These are phyloP conservation scores for Fragum sueziense DNA, from an alignment of 2,888 invertebrate genomes.

Conservation along the genomic window DNA sequence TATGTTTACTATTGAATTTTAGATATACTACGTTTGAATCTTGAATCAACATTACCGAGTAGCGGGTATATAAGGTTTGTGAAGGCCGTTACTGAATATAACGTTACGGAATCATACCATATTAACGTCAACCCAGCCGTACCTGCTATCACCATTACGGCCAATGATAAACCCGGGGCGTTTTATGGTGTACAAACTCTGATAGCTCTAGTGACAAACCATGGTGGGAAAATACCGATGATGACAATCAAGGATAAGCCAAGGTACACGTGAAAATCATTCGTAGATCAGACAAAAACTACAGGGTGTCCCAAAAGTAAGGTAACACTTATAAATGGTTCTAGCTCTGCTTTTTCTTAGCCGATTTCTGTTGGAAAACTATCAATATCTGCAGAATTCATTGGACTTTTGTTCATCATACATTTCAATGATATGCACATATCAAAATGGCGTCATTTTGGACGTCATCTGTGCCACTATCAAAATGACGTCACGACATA, in stretches of 20 bases:
- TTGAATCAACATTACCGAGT: background rate
- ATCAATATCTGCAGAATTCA: no score
- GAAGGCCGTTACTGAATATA: conserved; percentile 35
- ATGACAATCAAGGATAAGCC: conserved; percentile 60
- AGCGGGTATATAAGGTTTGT: conserved; percentile 24
- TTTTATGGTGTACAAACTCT: conserved; percentile 73
- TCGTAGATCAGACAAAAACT: no score
- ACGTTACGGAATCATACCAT: conserved; percentile 53
- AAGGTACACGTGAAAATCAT: conserved; percentile 45
- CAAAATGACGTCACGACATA: no score
- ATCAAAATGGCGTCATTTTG: no score
- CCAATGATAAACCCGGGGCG: conserved; percentile 62
- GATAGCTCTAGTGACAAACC: conserved; percentile 53
- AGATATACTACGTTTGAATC: conserved; percentile 24
- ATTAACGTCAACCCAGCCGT: conserved; percentile 52
- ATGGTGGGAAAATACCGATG: conserved; percentile 8
- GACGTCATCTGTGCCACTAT: no score
- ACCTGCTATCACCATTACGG: conserved; percentile 60
- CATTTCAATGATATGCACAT: no score
- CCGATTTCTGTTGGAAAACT: no score
- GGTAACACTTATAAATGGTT: no score
- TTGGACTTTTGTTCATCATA: no score
- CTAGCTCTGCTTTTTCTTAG: no score
- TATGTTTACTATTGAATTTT: no score
- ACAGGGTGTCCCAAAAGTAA: no score